A percentile compares a stretch with the other conserved stretches of the same genome.
phyloP scores from a whole-genome alignment of 2,888 invertebrate genomes.

The Lasioglossum morio region DNA sequence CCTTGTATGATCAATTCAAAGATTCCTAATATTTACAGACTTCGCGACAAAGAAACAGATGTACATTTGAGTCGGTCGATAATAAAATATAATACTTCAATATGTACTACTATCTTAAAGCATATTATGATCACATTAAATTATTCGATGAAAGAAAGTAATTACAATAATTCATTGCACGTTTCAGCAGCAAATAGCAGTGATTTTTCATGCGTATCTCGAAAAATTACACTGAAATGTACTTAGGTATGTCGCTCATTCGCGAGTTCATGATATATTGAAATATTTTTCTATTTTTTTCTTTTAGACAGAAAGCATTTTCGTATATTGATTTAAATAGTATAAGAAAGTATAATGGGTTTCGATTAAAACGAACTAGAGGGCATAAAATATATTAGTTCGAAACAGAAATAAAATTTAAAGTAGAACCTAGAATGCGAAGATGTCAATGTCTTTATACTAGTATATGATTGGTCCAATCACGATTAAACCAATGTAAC shows the following conservation, averaged over 20 bases:
- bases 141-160: conserved; percentile 59
- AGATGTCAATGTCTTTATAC: conserved; percentile 41
- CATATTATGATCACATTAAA: conserved; percentile 72
- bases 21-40: conserved; percentile 57
- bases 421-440: conserved; percentile 18
- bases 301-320: conserved; percentile 43
- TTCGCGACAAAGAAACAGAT: conserved; percentile 51
- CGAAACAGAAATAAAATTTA: neutral
- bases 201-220: conserved; percentile 21
- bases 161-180: conserved; percentile 63
- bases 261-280: conserved; percentile 25
- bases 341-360: conserved; percentile 14
- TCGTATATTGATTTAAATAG: conserved; percentile 13
- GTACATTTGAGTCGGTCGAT: conserved; percentile 57
- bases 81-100: conserved; percentile 65
- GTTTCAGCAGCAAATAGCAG: conserved; percentile 52
- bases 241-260: conserved; percentile 25
- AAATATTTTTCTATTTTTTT: conserved; percentile 23
- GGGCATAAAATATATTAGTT: conserved; percentile 34
- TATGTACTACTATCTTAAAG: conserved; percentile 62
- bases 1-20: conserved; percentile 36
- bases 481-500: conserved; percentile 59
- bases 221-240: conserved; percentile 38
- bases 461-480: conserved; percentile 63
- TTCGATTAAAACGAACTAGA: conserved; percentile 39